Base-by-base conservation (phyloP, 2,113 vertebrate species). In the Desmodus rotundus region DNA sequence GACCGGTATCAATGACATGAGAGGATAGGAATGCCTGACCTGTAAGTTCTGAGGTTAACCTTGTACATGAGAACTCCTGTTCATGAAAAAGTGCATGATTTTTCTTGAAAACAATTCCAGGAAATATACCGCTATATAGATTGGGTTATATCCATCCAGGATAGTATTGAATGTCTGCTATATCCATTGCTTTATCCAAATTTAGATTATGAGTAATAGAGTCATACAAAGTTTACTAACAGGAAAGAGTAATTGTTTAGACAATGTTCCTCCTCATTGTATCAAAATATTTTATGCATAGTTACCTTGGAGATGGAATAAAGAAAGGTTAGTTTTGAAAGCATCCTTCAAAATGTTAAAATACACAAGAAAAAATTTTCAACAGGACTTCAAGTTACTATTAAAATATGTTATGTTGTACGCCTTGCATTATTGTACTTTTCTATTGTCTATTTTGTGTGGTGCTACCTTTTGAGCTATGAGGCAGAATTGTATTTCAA, bases 41-140 rank as follows among this genome's bases (percentile, higher is more conserved):
- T 97, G 56, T 70, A 33, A 90, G 82, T 86, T 90, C 82, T 65
- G 77, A 96, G 94, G 95, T 96, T 94, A 93, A 92, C 78, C 65
- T 82, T 97, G 91, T 76, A 91, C 94, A 97, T 97, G 97, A 97
- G 97, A 97, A 97, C 86, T 54, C 43, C 65, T 87, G 84, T 50
- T 96, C 87, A 84, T 95, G 89, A 92, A 97, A 97, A 97, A 97
- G 76, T 92, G 68, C 86, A 77, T 91, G 93, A 94, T 97, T 97
- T 97, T 97, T 88, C 86, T 95, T 74, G 9, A 96, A 96, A 97
- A 98, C 97, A 98, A 98, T 97, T 85, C 96, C 70, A 97, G 97
- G 97, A 98, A 97, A 97, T 98, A 97, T 97, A 98, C 80, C 96
- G 94, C 89, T 97, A 68, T 98, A 98, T 98, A 97, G 96, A 97